Conservation (phyloP, 2,888 invertebrate genomes). For the Acleris literana region DNA sequence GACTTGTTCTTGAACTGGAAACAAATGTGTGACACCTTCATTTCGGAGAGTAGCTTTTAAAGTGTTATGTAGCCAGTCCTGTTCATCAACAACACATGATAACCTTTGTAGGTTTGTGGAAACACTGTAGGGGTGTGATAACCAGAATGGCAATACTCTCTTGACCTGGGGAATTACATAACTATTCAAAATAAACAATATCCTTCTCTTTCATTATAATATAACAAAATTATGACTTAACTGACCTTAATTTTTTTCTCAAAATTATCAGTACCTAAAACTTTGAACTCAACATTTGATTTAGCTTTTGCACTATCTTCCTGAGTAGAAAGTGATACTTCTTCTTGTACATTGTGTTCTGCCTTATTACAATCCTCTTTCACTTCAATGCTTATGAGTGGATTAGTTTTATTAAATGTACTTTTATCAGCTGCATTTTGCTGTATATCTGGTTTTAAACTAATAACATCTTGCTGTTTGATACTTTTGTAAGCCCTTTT, state of each 20-base stretch:
- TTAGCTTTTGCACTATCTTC: constrained; percentile 44
- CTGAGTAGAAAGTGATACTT: constrained; percentile 32
- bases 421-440: constrained; percentile 38
- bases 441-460: constrained; percentile 45
- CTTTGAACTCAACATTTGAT: constrained; percentile 80
- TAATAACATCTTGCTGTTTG: constrained; percentile 53
- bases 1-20: constrained; percentile 92
- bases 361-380: constrained; percentile 34
- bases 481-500: constrained; percentile 61
- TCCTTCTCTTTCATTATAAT: not conserved
- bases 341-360: constrained; percentile 39
- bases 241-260: constrained; percentile 81
- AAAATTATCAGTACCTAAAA: constrained; percentile 86
- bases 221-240: not conserved
- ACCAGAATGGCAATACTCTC: constrained; percentile 93
- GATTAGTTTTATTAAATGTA: constrained; percentile 50
- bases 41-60: constrained; percentile 85
- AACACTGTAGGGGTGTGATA: constrained; percentile 90
- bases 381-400: constrained; percentile 38
- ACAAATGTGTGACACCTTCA: constrained; percentile 90
- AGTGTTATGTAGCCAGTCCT: constrained; percentile 85
- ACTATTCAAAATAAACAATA: constrained; percentile 14
- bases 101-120: constrained; percentile 87
- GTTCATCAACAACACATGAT: constrained; percentile 78
- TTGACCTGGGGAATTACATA: constrained; percentile 82